phyloP scores from a whole-genome alignment of 2,888 invertebrate species.

The Noctua comes region DNA sequence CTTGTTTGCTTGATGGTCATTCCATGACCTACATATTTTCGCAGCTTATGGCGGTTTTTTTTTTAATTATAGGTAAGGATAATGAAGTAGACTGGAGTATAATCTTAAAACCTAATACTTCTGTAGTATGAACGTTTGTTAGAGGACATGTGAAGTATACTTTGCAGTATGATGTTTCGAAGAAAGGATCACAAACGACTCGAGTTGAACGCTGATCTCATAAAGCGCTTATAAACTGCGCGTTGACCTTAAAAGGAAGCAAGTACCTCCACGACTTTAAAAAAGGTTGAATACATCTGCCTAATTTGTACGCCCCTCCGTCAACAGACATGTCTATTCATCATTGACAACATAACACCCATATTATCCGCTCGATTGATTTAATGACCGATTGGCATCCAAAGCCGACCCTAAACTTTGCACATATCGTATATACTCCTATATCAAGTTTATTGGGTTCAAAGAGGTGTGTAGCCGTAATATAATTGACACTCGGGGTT shows the following conservation, averaged over 20 bases:
- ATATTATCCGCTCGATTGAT: slow-evolving; percentile 45
- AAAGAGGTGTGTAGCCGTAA: slow-evolving; percentile 19
- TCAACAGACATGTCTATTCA: slow-evolving; percentile 34
- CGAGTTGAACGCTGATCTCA: neutral
- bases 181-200: neutral
- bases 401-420: slow-evolving; percentile 38
- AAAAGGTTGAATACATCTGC: slow-evolving; percentile 25
- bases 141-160: neutral
- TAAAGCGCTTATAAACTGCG: neutral
- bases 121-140: no score
- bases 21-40: neutral
- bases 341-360: slow-evolving; percentile 48
- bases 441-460: slow-evolving; percentile 35
- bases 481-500: slow-evolving; percentile 15
- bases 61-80: no score
- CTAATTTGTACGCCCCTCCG: slow-evolving; percentile 16
- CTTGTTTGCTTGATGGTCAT: no score
- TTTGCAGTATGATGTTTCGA: neutral
- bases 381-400: slow-evolving; percentile 50
- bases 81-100: no score
- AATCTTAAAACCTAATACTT: no score
- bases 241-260: neutral
- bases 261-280: neutral
- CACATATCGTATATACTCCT: neutral
- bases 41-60: no score